Base-by-base conservation (phyloP, 2,113 vertebrate species). In the Oncorhynchus gorbuscha region DNA sequence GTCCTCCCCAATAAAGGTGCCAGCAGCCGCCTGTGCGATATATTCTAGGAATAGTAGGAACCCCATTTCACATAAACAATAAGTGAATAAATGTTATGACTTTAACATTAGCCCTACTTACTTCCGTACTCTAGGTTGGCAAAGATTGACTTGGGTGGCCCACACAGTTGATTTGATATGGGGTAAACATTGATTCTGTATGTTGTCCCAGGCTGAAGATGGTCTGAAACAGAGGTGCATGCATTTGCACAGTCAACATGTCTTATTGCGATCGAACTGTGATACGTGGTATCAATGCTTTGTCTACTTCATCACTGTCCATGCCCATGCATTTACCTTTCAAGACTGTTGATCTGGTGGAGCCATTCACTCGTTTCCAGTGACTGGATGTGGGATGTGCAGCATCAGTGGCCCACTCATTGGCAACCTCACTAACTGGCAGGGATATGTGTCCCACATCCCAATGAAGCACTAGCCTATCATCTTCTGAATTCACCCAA, bases 141-240 rank as follows among this genome's bases (percentile, higher is more conserved):
- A 2, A 45, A 11, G 69, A 91, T 79, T 1, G 83, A 85, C 71
- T 30, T 80, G 35, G 81, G 18, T 16, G 71, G 7, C 13, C 87
- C 89, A 73, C 83, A 90, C 35, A 83, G 74, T 39, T 69, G 76
- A 0, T 64, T 16, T 69, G 74, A 79, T 61, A 91, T 67, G 2
- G 89, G 78, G 48, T 85, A 79, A 51, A 93, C 86, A 0, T 28
- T 86, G 81, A 93, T 81, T 80, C 12, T 73, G 85, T 92, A 91
- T 2, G 13, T 73, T 9, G 77, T 48, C 4, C 55, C 68, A 2
- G 66, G 73, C 18, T 76, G 59, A 3, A 89, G 26, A 8, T 76
- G 22, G 11, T 64, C 90, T 91, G 84, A 1, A 74, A 70, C 3
- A 65, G n/a, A 73, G 13, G 62, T 5, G 49, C 14, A 55, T 18